Conservation (phyloP, 2,797 vertebrate genomes). For the Falco columbarius region DNA sequence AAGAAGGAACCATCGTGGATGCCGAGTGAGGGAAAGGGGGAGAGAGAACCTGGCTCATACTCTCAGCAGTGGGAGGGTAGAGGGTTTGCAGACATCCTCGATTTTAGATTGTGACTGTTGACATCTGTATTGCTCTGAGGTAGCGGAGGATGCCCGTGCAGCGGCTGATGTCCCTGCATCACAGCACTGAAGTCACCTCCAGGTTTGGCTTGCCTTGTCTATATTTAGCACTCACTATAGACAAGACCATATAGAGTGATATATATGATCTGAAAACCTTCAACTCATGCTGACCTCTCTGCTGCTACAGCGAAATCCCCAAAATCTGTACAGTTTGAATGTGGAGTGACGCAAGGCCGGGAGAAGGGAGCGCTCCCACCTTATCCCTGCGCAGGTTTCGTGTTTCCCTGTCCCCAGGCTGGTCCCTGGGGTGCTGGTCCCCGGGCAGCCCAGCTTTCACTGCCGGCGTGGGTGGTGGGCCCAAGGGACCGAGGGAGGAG, state of each 20-base stretch:
- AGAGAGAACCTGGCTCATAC: not conserved
- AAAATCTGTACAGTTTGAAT: not conserved
- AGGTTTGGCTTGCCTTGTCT: slow-evolving; percentile 46
- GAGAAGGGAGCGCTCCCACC: not conserved
- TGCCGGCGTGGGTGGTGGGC: not conserved
- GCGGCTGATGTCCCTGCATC: not conserved
- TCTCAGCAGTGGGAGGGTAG: not conserved
- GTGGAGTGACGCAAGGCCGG: fast-evolving
- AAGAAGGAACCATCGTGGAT: not conserved
- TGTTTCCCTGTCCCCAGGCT: not conserved
- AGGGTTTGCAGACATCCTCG: not conserved
- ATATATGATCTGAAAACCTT: slow-evolving; percentile 51
- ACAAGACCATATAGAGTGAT: slow-evolving; percentile 56
- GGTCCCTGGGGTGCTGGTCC: not conserved
- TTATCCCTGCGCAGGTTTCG: not conserved
- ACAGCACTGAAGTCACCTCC: slow-evolving; percentile 53
- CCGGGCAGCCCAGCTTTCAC: not conserved
- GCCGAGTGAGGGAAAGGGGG: not conserved
- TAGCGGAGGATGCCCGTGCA: not conserved
- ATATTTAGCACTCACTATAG: slow-evolving; percentile 55
- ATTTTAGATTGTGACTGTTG: not conserved
- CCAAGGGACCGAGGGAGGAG: not conserved
- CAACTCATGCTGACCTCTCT: slow-evolving; percentile 52
- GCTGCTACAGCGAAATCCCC: slow-evolving; percentile 4
- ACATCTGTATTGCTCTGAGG: not conserved